phyloP scores from a whole-genome alignment of 1,140 invertebrate species.

The Drosophila ananassae region DNA sequence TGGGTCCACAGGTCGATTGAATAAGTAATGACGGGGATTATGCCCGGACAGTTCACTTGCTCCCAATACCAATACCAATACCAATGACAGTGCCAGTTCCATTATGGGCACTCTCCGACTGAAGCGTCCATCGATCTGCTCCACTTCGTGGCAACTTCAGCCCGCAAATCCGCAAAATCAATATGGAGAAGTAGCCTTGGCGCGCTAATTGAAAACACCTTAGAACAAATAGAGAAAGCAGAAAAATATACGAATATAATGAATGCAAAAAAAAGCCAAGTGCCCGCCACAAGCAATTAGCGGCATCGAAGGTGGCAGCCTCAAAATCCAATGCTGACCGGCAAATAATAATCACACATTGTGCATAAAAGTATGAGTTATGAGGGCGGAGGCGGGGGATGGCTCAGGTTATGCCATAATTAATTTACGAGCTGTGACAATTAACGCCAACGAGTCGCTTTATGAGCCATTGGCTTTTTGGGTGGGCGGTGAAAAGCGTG shows the following conservation, averaged over 20 bases:
- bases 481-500: slow-evolving; percentile 64
- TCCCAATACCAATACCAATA: slow-evolving; percentile 17
- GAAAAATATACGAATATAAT: neutral
- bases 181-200: slow-evolving; percentile 42
- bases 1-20: slow-evolving; percentile 63
- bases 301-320: slow-evolving; percentile 65
- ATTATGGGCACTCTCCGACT: slow-evolving; percentile 5
- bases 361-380: slow-evolving; percentile 4
- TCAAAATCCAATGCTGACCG: slow-evolving; percentile 38
- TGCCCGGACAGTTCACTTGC: slow-evolving; percentile 29
- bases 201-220: slow-evolving; percentile 79
- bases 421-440: slow-evolving; percentile 82
- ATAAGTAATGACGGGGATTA: slow-evolving; percentile 72
- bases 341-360: slow-evolving; percentile 15
- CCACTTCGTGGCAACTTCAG: slow-evolving; percentile 50
- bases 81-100: slow-evolving; percentile 3
- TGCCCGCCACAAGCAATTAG: slow-evolving; percentile 73
- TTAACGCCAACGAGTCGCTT: slow-evolving; percentile 66
- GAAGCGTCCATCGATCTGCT: slow-evolving; percentile 23
- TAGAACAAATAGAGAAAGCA: slow-evolving; percentile 74
- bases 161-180: slow-evolving; percentile 63
- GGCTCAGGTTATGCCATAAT: slow-evolving; percentile 72
- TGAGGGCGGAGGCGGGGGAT: slow-evolving; percentile 1
- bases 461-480: slow-evolving; percentile 24
- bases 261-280: slow-evolving; percentile 19